phyloP scores from a whole-genome alignment of 1,140 invertebrate species.

The Portunus trituberculatus region DNA sequence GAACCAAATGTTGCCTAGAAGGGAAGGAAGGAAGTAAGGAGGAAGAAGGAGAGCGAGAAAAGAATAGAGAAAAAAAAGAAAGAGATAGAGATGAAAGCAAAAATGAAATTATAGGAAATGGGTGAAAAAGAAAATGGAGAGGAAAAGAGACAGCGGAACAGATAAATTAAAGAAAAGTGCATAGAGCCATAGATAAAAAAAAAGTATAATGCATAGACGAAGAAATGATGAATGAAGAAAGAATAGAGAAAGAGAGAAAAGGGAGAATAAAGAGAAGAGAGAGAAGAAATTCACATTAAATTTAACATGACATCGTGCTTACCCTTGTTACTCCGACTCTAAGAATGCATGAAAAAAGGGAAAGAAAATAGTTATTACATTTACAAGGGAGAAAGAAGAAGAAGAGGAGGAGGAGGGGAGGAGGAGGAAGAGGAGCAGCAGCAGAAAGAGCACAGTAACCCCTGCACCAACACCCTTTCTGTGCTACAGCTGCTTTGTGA shows the following conservation, averaged over 20 bases:
- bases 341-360: not conserved
- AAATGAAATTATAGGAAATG: not conserved
- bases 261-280: not conserved
- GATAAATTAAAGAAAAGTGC: not conserved
- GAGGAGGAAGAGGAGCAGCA: not conserved
- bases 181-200: not conserved
- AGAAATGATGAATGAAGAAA: not conserved
- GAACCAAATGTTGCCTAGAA: constrained; percentile 72
- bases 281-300: not conserved
- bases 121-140: not conserved
- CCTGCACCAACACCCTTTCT: not conserved
- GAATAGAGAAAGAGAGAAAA: not conserved
- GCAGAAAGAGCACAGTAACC: not conserved
- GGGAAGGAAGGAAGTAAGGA: constrained; percentile 1
- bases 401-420: not conserved
- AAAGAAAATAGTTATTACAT: not conserved
- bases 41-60: not conserved
- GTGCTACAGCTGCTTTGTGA: not conserved
- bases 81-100: not conserved
- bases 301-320: not conserved
- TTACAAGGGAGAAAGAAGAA: not conserved
- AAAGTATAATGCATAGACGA: not conserved
- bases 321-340: not conserved
- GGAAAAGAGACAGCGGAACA: not conserved
- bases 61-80: not conserved